phyloP scores from a whole-genome alignment of 2,888 invertebrate genomes.

The Plemyria rubiginata region DNA sequence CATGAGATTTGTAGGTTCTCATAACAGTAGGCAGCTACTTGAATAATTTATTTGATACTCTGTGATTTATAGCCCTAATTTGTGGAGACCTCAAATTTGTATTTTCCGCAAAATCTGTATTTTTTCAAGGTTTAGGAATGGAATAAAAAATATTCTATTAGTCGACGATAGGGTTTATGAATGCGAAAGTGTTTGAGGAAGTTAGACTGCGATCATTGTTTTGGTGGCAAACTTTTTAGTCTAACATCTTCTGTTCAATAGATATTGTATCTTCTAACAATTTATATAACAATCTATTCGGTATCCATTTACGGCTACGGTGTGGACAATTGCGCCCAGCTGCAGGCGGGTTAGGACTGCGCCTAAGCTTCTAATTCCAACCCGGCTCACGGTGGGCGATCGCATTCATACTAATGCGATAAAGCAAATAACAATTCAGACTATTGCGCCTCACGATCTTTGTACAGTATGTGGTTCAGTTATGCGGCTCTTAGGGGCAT shows the following conservation, averaged over 20 bases:
- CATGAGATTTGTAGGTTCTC: conserved; percentile 32
- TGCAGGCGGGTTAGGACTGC: conserved; percentile 31
- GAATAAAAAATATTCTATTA: background rate
- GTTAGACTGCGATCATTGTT: too few relatives aligned
- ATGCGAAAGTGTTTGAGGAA: too few relatives aligned
- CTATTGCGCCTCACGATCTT: conserved; percentile 17
- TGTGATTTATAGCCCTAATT: conserved; percentile 43
- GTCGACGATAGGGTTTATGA: too few relatives aligned
- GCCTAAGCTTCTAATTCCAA: conserved; percentile 33
- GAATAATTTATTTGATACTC: conserved; percentile 43
- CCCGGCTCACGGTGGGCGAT: conserved; percentile 21
- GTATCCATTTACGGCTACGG: conserved; percentile 31
- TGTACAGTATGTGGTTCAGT: conserved; percentile 5
- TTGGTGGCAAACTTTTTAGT: background rate
- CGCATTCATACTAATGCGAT: conserved; percentile 39
- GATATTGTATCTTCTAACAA: conserved; percentile 7
- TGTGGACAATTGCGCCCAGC: conserved; percentile 37
- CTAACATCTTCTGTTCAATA: background rate
- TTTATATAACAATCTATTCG: conserved; percentile 23
- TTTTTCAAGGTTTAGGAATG: conserved; percentile 11
- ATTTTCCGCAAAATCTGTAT: conserved; percentile 31
- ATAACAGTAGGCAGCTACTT: conserved; percentile 36
- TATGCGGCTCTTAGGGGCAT: background rate
- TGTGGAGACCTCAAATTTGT: conserved; percentile 34
- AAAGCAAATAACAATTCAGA: conserved; percentile 33